Evolutionary conservation across 2,888 invertebrate genomes (phyloP), one percentile per base, ranked within the genome.

Genomic region (Meganola albula): DNA sequence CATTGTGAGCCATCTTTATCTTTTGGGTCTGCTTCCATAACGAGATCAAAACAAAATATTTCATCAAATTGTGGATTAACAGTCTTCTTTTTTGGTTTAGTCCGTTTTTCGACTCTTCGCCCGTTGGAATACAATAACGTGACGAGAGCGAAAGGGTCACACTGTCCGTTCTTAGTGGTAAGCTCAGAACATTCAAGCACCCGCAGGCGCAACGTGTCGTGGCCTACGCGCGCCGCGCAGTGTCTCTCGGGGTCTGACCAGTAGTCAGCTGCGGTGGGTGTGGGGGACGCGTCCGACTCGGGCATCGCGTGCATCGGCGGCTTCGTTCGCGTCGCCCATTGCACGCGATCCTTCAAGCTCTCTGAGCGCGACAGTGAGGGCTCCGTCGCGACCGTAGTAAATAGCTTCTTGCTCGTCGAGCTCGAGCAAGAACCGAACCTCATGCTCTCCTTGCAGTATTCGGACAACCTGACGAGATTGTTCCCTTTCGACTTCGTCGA

Each of bases 11-110:
- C 76, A 40, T 87, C 84, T 61, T 77, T 82, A 50, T 86, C 84
- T 52, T 84, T 85, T 10, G 80, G 74, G 47, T 89, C 89, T 40
- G 87, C 83, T 49, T 89, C 89, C 64, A 88, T 85, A 38, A 86
- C 87, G 65, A 89, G 82, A 80, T 90, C 89, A 75, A 96, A 96
- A 65, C 91, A 89, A 77, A 96, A 93, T 46, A 91, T 90, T 82
- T 97, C 96, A 64, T 96, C 94, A 75, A 94, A 97, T 66, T 92
- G 91, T 8, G 97, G 96, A 69, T 93, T 93, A 46, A 93, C 92
- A 31, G 96, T 96, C 88, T 96, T 97, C 87, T 95, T 96, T 72
- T 91, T 92, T 42, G 93, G 92, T 77, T 94, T 94, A 18, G 96
- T 96, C 65, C 93, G 90, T 72, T 92, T 92, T 50, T 91, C 88